These are phyloP conservation scores for Diarsia brunnea DNA, from an alignment of 2,888 invertebrate species.

Conservation along the genomic window DNA sequence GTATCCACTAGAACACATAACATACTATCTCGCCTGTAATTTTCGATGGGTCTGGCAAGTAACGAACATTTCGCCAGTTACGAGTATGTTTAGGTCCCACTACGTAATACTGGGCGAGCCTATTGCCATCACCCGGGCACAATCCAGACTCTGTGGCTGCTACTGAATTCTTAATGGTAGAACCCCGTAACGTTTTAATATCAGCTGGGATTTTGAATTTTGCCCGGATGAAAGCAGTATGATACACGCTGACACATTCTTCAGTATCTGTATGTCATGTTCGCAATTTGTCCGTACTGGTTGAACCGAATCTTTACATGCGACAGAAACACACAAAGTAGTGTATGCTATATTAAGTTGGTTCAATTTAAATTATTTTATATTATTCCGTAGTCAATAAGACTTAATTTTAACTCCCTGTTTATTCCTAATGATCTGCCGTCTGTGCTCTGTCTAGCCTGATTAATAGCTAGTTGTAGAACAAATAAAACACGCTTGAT, in stretches of 20 bases:
- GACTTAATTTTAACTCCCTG: constrained; percentile 15
- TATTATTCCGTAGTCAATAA: constrained; percentile 8
- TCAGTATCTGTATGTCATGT: no score
- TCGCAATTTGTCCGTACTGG: neutral
- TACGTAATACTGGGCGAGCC: no score
- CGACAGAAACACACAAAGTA: neutral
- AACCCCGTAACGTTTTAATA: no score
- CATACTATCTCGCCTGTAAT: neutral
- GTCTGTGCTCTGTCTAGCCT: constrained; percentile 28
- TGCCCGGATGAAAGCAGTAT: no score
- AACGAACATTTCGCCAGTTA: no score
- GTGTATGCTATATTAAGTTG: neutral
- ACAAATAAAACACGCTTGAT: constrained; percentile 17
- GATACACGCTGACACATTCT: no score
- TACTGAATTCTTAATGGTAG: no score
- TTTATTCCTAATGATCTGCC: constrained; percentile 21
- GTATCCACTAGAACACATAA: neutral
- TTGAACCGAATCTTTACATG: neutral
- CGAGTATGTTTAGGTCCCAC: no score
- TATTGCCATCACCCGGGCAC: no score
- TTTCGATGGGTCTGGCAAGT: no score
- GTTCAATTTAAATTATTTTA: neutral
- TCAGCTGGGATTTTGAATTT: no score
- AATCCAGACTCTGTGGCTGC: no score
- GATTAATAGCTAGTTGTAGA: constrained; percentile 20